Conservation (phyloP, 2,888 invertebrate species). For the Luperina testacea region DNA sequence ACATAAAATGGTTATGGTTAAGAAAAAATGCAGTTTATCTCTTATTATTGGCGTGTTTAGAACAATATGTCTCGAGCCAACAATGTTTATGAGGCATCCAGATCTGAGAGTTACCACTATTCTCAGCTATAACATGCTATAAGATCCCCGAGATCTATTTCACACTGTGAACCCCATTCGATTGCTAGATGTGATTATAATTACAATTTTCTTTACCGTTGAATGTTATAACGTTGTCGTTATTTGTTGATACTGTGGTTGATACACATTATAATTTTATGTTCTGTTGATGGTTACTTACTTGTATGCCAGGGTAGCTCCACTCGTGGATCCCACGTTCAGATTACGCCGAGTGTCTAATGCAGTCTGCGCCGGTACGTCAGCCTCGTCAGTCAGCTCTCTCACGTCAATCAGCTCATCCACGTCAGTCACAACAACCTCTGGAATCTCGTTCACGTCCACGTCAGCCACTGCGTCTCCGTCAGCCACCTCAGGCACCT, state of each 20-base stretch:
- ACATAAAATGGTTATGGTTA: not conserved
- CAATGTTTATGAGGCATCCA: not conserved
- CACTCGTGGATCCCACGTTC: not conserved
- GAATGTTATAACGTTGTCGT: no score
- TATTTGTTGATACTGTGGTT: not conserved
- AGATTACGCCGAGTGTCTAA: slow-evolving; percentile 2
- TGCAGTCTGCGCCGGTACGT: not conserved
- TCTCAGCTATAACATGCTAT: not conserved
- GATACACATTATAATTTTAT: not conserved
- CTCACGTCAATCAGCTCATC: not conserved
- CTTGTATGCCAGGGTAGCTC: not conserved
- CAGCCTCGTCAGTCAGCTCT: not conserved
- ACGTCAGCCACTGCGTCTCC: not conserved
- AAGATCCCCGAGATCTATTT: no score
- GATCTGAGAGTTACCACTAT: not conserved
- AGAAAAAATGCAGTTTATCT: not conserved
- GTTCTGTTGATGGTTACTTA: not conserved
- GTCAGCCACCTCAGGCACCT: not conserved
- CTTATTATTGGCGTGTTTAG: no score
- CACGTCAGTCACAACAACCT: slow-evolving; percentile 1
- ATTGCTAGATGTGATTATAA: not conserved
- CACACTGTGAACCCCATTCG: not conserved
- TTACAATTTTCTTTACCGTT: not conserved
- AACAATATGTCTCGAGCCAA: not conserved
- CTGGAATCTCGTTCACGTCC: not conserved